phyloP scores from a whole-genome alignment of 2,797 vertebrate genomes.

The Chanos chanos region DNA sequence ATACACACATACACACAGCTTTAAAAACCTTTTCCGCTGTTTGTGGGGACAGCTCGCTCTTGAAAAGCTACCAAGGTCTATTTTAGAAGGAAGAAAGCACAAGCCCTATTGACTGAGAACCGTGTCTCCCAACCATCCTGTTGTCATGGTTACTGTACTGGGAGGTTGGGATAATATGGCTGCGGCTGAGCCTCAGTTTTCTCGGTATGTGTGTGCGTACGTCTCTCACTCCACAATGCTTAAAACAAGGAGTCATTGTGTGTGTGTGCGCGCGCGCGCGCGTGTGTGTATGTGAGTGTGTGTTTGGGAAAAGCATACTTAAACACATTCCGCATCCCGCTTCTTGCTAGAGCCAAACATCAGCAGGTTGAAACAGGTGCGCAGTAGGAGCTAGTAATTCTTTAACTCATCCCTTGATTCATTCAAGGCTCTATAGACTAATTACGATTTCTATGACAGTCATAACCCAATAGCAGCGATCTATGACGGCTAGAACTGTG shows the following conservation, averaged over 20 bases:
- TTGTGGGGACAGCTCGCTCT: constrained; percentile 57
- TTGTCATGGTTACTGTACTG: constrained; percentile 98
- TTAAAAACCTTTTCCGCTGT: constrained; percentile 53
- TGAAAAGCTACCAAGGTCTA: constrained; percentile 68
- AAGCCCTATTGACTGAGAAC: constrained; percentile 55
- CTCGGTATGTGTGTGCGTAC: constrained; percentile 25
- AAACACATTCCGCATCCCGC: not conserved
- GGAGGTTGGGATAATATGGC: constrained; percentile 88
- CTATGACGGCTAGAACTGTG: not conserved
- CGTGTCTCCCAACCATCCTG: constrained; percentile 89
- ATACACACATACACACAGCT: too few relatives aligned
- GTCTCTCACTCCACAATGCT: constrained; percentile 35
- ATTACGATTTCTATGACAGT: constrained; percentile 5
- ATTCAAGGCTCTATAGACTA: too few relatives aligned
- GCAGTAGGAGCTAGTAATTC: constrained; percentile 21
- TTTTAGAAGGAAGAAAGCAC: constrained; percentile 66
- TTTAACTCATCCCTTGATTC: not conserved
- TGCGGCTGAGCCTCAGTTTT: constrained; percentile 51
- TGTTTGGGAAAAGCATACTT: constrained; percentile 10
- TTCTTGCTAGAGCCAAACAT: not conserved
- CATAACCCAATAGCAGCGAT: constrained; percentile 8
- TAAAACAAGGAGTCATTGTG: constrained; percentile 31
- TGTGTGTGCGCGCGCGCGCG: constrained; percentile 1
- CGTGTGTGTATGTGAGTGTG: constrained; percentile 6
- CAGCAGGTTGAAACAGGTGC: constrained; percentile 29